phyloP scores from a whole-genome alignment of 2,888 invertebrate species.

The Bellardia pandia region DNA sequence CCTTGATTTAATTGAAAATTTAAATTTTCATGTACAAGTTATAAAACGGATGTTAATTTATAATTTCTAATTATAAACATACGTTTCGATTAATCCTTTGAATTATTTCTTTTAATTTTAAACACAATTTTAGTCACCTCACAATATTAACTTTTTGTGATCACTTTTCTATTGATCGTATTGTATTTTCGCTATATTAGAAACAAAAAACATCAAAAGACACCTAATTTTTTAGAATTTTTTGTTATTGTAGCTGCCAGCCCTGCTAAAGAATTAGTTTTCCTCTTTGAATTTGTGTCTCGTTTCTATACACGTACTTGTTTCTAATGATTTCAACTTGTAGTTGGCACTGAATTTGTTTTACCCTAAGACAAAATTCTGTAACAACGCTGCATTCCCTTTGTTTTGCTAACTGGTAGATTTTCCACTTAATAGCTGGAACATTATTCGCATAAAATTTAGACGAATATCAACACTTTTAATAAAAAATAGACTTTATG shows the following conservation, averaged over 20 bases:
- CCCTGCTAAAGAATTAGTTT: background rate
- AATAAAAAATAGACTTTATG: too few relatives aligned
- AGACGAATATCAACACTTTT: too few relatives aligned
- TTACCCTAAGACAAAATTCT: too few relatives aligned
- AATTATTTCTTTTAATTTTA: background rate
- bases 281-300: background rate
- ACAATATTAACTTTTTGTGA: background rate
- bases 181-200: background rate
- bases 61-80: conserved; percentile 20
- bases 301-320: too few relatives aligned
- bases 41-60: background rate
- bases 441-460: too few relatives aligned
- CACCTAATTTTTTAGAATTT: conserved; percentile 1
- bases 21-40: background rate
- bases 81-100: conserved; percentile 14
- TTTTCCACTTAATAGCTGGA: too few relatives aligned
- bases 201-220: conserved; percentile 27
- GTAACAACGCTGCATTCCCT: too few relatives aligned
- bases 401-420: too few relatives aligned
- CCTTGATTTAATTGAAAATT: background rate
- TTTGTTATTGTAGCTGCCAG: background rate
- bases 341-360: too few relatives aligned
- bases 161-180: conserved; percentile 17
- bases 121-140: background rate
- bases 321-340: too few relatives aligned